Base-by-base conservation (phyloP, 2,797 vertebrate genomes). In the Picus viridis region DNA sequence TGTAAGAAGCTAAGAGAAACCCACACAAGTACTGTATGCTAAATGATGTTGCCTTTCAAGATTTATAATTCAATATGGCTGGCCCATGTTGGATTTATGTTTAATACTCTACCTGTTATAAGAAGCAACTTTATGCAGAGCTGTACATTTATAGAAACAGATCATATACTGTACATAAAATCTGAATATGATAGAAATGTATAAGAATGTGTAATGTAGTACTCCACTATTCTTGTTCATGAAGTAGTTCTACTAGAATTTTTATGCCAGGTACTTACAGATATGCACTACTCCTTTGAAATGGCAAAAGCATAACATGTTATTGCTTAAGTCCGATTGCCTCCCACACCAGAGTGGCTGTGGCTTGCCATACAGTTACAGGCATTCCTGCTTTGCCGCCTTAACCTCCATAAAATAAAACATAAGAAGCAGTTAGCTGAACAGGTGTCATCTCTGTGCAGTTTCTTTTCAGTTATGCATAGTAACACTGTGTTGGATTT, bases 41-140 rank as follows among this genome's bases (percentile, higher is more conserved):
- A 84, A 94, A 88, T 76, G 91, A 88, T n/a, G 80, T 93, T 92
- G 95, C 93, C 95, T 95, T 92, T 91, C 43, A 74, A 89, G 92
- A 91, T 94, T 94, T 96, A 70, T 87, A 86, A 88, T 96, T 89
- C 94, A 97, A 98, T 97, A 93, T 98, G 98, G 98, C 98, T 98
- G 98, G 98, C 97, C 98, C 98, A 98, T 98, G 97, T 97, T 97
- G 88, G 95, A 96, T 90, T 95, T 95, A 93, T 94, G 86, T 96
- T 96, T 92, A 96, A 95, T 94, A 96, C 90, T 96, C 83, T 97
- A 97, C 94, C 87, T 97, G 91, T 96, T 97, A 58, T 56, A 94
- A 93, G 94, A 95, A 89, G 65, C 77, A 82, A 92, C 83, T 86
- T 88, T 87, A 86, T 91, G 92, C 88, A 86, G 76, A 97, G 97